Base-by-base conservation (phyloP, 2,797 vertebrate genomes). In the Antennarius maculatus region DNA sequence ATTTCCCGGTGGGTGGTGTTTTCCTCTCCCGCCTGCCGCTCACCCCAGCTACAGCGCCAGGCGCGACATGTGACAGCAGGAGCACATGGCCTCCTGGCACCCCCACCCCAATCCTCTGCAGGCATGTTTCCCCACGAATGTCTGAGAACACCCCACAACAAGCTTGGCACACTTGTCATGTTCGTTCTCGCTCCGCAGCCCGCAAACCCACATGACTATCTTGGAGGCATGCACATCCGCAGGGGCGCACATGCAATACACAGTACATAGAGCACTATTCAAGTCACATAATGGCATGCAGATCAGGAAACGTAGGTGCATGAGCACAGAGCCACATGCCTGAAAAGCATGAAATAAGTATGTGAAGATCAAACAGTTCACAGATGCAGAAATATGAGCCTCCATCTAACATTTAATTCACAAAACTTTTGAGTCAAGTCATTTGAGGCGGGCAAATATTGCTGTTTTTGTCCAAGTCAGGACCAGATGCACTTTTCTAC, bases 1-100 rank as follows among this genome's bases (percentile, higher is more conserved):
- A 77, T 65, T 55, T 87, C 89, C 82, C 85, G 71, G 84, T 87
- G 91, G 91, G 90, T 85, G 91, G 89, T 85, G 88, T 88, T 91
- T 92, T 91, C 87, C 83, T 90, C 65, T 27, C 84, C 80, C 73
- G 69, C 80, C 82, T 80, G 79, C 76, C 66, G 27, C 61, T 79
- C 39, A 47, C 69, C 78, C 74, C 7, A 9, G 51, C 82, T 81
- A 61, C 81, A n/a, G 61, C 90, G 87, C 85, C 82, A 87, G 85
- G 54, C 17, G 16, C 54, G 67, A 88, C 90, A 94, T 90, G 92
- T 93, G 91, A 93, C 91, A 84, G 84, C 16, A 74, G 84, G 80
- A 84, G 82, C 92, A 92, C 91, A 89, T 90, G 88, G 86, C 79
- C 75, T 73, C 69, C 62, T 41, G 66, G 67, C 51, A 45, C 34